Evolutionary conservation across 2,797 vertebrate species (phyloP).

Genomic region (Eulemur albifrons): DNA sequence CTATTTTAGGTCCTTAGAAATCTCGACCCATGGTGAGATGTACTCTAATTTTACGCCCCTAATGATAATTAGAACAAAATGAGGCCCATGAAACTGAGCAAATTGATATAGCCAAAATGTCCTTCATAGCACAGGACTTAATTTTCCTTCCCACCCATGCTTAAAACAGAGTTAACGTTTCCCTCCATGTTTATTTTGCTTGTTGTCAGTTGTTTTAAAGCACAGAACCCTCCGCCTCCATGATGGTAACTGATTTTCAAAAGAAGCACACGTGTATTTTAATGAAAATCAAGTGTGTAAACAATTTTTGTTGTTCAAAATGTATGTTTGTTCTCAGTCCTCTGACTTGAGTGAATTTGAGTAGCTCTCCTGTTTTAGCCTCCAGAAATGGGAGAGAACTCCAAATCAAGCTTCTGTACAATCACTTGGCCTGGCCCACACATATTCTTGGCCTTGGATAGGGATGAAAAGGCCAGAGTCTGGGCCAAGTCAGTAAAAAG

Average conservation of each 20-base stretch:
- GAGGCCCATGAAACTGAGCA: not conserved
- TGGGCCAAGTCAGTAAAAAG: not conserved
- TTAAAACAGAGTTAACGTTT: not conserved
- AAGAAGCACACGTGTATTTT: not conserved
- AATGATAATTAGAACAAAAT: not conserved
- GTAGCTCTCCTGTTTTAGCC: not conserved
- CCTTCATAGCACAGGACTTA: not conserved
- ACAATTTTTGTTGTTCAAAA: not conserved
- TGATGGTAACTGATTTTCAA: not conserved
- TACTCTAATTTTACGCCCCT: not conserved
- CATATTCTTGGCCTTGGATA: not conserved
- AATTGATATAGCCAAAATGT: not conserved
- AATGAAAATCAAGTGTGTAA: not conserved
- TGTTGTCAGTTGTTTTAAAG: not conserved
- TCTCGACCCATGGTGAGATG: not conserved
- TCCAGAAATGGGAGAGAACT: not conserved
- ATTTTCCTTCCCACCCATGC: not conserved
- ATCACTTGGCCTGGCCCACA: not conserved
- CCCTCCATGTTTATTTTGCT: not conserved
- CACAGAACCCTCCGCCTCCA: not conserved
- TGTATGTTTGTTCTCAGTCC: not conserved
- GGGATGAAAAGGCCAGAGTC: not conserved
- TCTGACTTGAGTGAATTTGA: not conserved
- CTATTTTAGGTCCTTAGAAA: not conserved
- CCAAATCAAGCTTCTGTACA: not conserved